Conservation (phyloP, 2,888 invertebrate genomes). For the Idaea biselata region DNA sequence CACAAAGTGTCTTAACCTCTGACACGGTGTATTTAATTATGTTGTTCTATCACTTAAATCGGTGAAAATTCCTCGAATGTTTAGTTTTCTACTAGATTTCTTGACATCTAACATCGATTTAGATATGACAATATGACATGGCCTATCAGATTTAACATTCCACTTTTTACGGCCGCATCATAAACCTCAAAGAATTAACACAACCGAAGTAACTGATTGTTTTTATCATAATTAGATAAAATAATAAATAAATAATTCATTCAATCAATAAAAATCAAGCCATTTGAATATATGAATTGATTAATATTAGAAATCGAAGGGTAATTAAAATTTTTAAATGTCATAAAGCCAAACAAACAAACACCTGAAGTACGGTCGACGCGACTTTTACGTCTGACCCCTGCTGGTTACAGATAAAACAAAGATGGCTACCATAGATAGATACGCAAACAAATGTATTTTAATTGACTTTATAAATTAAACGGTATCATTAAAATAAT, state of each 20-base stretch:
- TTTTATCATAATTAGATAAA: conserved; percentile 29
- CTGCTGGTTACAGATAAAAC: conserved; percentile 26
- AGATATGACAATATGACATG: conserved; percentile 6
- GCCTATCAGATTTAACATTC: conserved; percentile 28
- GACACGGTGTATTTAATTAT: neutral
- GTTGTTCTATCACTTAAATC: neutral
- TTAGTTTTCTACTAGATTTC: conserved; percentile 4
- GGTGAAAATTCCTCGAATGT: neutral
- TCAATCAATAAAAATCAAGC: conserved; percentile 14
- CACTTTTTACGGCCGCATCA: conserved; percentile 23
- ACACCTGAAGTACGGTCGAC: conserved; percentile 23
- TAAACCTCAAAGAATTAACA: conserved; percentile 27
- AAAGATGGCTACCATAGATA: conserved; percentile 23
- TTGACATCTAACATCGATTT: conserved; percentile 20
- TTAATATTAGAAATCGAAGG: conserved; percentile 23
- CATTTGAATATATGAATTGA: conserved; percentile 34
- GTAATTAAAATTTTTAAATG: conserved; percentile 27
- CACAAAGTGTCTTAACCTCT: neutral
- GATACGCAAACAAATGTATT: conserved; percentile 15
- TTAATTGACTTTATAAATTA: conserved; percentile 16
- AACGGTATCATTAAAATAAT: conserved; percentile 69
- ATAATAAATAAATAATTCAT: conserved; percentile 26
- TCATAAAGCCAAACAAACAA: conserved; percentile 19
- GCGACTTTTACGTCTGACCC: conserved; percentile 21
- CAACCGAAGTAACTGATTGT: conserved; percentile 23